Evolutionary conservation across 2,797 vertebrate genomes (phyloP).

Genomic region (Petrocephalus schoutedeni): DNA sequence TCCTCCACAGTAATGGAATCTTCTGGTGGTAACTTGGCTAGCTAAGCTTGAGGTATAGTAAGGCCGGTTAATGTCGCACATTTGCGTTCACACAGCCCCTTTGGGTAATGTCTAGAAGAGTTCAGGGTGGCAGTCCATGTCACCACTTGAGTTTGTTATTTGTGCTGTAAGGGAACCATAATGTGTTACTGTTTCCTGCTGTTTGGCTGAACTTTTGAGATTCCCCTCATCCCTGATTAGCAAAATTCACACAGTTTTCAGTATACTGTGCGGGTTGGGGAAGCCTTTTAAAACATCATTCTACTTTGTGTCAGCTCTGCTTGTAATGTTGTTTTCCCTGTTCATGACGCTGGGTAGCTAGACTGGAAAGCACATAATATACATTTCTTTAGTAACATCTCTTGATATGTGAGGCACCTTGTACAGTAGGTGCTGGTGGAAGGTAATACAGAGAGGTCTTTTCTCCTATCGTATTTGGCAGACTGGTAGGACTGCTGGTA

Average conservation of each 20-base stretch:
- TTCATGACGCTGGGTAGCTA: neutral
- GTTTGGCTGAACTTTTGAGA: neutral
- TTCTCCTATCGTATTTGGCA: conserved; percentile 35
- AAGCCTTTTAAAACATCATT: neutral
- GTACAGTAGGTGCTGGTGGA: neutral
- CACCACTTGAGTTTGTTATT: neutral
- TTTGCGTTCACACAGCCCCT: neutral
- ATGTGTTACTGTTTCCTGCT: neutral
- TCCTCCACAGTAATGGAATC: neutral
- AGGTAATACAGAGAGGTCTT: conserved; percentile 22
- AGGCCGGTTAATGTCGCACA: neutral
- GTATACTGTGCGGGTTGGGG: neutral
- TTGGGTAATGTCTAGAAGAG: neutral
- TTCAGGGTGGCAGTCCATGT: neutral
- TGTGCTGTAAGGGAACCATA: neutral
- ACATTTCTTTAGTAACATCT: neutral
- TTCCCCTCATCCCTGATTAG: neutral
- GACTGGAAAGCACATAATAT: neutral
- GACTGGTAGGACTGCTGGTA: conserved; percentile 37
- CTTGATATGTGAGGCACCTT: neutral
- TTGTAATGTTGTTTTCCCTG: neutral
- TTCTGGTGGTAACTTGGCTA: neutral
- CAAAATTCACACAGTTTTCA: neutral
- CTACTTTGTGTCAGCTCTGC: neutral
- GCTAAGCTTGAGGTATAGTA: neutral